phyloP scores from a whole-genome alignment of 2,113 vertebrate species.

The Pleuronectes platessa region DNA sequence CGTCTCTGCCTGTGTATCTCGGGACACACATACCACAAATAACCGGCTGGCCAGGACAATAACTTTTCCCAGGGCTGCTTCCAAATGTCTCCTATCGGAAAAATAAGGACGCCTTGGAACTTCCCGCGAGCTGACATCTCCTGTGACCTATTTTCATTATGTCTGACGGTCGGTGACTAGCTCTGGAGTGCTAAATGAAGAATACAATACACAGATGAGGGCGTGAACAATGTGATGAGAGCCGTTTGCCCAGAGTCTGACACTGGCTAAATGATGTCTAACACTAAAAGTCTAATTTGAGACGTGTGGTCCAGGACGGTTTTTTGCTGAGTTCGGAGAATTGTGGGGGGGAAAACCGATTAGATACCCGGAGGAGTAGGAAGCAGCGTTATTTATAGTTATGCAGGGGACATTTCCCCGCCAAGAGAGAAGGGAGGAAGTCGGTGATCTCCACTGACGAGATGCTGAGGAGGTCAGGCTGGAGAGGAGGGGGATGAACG shows the following conservation, averaged over 20 bases:
- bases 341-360: background rate
- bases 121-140: conserved; percentile 60
- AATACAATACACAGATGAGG: conserved; percentile 61
- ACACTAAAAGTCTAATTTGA: conserved; percentile 33
- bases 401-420: conserved; percentile 17
- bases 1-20: conserved; percentile 44
- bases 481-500: conserved; percentile 1
- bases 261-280: conserved; percentile 40
- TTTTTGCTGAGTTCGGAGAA: conserved; percentile 23
- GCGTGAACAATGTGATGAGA: conserved; percentile 22
- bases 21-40: conserved; percentile 47
- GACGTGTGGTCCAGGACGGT: conserved; percentile 16
- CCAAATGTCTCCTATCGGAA: conserved; percentile 57
- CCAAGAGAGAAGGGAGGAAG: conserved; percentile 26
- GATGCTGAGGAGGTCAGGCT: conserved; percentile 40
- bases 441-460: conserved; percentile 32
- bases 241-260: conserved; percentile 50
- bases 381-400: conserved; percentile 38
- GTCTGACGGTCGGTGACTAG: conserved; percentile 50
- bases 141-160: conserved; percentile 73
- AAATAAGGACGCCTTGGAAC: conserved; percentile 52
- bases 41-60: conserved; percentile 44
- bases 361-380: conserved; percentile 9
- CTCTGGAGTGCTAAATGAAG: conserved; percentile 53
- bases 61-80: conserved; percentile 55